Evolutionary conservation across 1,140 invertebrate species (phyloP).

Genomic region (Brachionus sp.): DNA sequence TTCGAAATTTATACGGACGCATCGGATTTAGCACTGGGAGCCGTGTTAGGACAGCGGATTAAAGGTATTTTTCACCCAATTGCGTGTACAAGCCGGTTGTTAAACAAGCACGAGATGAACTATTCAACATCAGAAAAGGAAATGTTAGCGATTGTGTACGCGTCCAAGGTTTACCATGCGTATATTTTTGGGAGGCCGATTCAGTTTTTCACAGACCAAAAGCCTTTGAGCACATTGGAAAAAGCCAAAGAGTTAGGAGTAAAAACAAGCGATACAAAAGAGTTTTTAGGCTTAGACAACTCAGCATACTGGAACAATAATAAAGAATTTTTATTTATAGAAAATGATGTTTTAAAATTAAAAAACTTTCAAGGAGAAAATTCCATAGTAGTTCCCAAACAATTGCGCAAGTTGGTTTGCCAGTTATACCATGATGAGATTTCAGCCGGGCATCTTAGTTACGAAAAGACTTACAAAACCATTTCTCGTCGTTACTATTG

Average conservation of each 20-base stretch:
- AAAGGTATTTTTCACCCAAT: background rate
- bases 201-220: background rate
- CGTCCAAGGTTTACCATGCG: background rate
- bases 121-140: too few relatives aligned
- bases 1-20: conserved; percentile 15
- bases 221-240: background rate
- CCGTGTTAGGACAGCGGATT: background rate
- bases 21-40: background rate
- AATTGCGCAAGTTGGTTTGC: background rate
- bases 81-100: background rate
- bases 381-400: conserved; percentile 20
- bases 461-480: background rate
- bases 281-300: background rate
- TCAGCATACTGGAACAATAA: background rate
- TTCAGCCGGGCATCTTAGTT: background rate
- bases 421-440: background rate
- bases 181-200: background rate
- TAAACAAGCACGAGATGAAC: too few relatives aligned
- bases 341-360: conserved; percentile 13
- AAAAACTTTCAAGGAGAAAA: background rate
- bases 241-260: background rate
- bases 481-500: background rate
- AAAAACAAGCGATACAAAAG: background rate
- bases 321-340: background rate
- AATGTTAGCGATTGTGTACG: too few relatives aligned